These are phyloP conservation scores for Nudaria mundana DNA, from an alignment of 2,888 invertebrate species.

Conservation along the genomic window DNA sequence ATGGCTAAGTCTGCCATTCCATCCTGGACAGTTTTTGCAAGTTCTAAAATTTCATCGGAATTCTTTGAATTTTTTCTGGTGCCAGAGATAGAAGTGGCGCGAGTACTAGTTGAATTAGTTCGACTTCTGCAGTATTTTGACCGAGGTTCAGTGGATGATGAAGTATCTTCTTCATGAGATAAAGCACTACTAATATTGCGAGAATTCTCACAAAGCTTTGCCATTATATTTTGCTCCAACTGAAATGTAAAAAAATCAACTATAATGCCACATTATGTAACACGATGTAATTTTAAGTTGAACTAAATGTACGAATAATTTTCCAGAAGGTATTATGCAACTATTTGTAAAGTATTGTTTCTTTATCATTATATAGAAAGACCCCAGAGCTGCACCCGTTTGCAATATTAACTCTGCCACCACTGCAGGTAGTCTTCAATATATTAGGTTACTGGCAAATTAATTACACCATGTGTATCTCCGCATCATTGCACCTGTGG, in stretches of 20 bases:
- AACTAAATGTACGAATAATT: too few species aligned
- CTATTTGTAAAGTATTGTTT: too few species aligned
- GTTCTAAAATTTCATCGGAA: constrained; percentile 69
- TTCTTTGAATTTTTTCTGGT: constrained; percentile 57
- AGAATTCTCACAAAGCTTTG: constrained; percentile 63
- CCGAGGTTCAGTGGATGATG: constrained; percentile 60
- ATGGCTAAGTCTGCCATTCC: constrained; percentile 76
- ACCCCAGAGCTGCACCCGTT: too few species aligned
- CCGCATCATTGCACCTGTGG: too few species aligned
- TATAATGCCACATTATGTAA: too few species aligned
- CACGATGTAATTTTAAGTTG: too few species aligned
- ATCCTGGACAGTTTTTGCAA: constrained; percentile 80
- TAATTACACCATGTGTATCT: too few species aligned
- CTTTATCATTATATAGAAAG: too few species aligned
- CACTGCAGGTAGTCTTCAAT: too few species aligned
- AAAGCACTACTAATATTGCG: constrained; percentile 63
- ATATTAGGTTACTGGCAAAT: too few species aligned
- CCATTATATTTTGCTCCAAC: constrained; percentile 57
- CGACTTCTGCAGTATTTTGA: constrained; percentile 56
- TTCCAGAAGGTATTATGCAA: too few species aligned
- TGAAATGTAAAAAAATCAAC: constrained; percentile 31
- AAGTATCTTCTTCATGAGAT: constrained; percentile 67
- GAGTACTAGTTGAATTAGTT: constrained; percentile 51
- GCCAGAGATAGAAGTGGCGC: constrained; percentile 53
- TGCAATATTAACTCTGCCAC: too few species aligned